Base-by-base conservation (phyloP, 2,113 vertebrate genomes). In the Xenotilapia caudafasciata region DNA sequence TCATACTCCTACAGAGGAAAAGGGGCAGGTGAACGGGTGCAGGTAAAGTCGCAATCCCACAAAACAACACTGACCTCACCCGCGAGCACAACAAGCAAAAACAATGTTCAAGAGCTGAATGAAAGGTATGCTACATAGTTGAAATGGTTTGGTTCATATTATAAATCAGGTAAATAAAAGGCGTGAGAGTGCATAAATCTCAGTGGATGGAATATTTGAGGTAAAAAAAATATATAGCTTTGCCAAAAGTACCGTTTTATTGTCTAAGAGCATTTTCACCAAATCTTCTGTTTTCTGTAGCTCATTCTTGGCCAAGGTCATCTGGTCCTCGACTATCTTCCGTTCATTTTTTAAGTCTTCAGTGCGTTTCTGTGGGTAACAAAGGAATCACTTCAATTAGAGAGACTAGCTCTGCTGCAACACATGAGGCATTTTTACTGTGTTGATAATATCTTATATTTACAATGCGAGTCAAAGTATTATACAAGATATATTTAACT, bases 1-100 rank as follows among this genome's bases (percentile, higher is more conserved):
- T 98, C 97, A 21, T 98, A 99, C 70, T 98, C 98, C 98, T 99
- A 23, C 21, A 86, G 60, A 80, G 31, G 23, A 62, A 21, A 88
- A 54, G 49, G 45, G 75, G 11, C 13, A 86, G 60, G 58, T 26
- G n/a, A 89, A 65, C 12, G 26, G n/a, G 14, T 77, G 21, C 31
- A 56, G 23, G 51, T 42, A 80, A 31, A 51, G 17, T 60, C 19
- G 9, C 19, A 79, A 68, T 33, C 83, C 42, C 40, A 70, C 47
- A 49, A 92, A 86, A 88, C 80, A 26, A 40, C 40, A 53, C 40
- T 79, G 45, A 62, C 33, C n/a, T 83, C 56, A 60, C 19, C 12
- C n/a, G 9, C 42, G 13, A 54, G 35, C 31, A 83, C 79, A 85
- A 33, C 2, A 4, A 80, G 19, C 5, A 82, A 84, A 80, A 84